These are phyloP conservation scores for Gopherus evgoodei DNA, from an alignment of 2,113 vertebrate species.

Conservation along the genomic window DNA sequence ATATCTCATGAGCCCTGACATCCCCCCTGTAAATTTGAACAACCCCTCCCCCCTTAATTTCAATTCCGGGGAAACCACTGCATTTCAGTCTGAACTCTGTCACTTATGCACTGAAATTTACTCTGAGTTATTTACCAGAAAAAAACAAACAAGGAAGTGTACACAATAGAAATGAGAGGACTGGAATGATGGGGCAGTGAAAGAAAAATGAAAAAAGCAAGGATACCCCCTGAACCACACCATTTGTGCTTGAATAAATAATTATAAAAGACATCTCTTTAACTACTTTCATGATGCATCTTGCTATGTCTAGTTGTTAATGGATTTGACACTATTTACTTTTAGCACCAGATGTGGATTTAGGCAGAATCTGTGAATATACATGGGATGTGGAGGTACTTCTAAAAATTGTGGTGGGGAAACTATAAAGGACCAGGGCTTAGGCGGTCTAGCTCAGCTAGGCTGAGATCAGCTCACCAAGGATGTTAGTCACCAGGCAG, in stretches of 20 bases:
- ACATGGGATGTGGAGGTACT: background rate
- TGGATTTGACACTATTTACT: constrained; percentile 50
- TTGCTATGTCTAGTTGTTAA: constrained; percentile 43
- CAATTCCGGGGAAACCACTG: too few relatives aligned
- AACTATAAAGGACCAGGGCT: background rate
- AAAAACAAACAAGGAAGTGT: constrained; percentile 77
- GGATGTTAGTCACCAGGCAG: too few relatives aligned
- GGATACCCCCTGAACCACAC: constrained; percentile 48
- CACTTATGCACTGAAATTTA: constrained; percentile 43
- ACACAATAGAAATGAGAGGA: constrained; percentile 69
- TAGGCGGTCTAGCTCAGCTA: too few relatives aligned
- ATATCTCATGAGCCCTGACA: too few relatives aligned
- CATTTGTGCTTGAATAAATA: constrained; percentile 69
- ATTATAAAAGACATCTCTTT: constrained; percentile 57
- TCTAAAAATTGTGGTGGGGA: background rate
- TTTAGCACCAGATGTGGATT: constrained; percentile 54
- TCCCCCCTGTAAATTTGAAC: too few relatives aligned
- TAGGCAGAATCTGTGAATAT: constrained; percentile 44
- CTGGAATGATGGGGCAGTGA: constrained; percentile 68
- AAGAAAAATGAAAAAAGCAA: constrained; percentile 72
- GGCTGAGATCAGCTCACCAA: too few relatives aligned
- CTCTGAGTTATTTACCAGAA: constrained; percentile 68
- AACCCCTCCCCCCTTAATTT: too few relatives aligned
- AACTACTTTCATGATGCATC: constrained; percentile 46
- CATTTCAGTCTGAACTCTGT: constrained; percentile 48